phyloP scores from a whole-genome alignment of 2,113 vertebrate genomes.

The Clarias gariepinus region DNA sequence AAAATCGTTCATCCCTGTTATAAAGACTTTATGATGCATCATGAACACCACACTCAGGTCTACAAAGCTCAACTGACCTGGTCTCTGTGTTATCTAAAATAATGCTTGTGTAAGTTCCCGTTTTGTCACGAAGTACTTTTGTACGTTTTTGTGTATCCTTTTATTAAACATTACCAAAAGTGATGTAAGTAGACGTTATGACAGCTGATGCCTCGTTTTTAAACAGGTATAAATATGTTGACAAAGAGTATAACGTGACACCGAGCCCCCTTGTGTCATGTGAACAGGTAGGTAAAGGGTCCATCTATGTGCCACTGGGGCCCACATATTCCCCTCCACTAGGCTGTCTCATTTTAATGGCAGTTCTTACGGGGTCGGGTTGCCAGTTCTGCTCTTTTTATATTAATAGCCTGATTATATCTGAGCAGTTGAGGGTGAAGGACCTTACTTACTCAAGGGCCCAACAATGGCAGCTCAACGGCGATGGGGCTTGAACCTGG shows the following conservation, averaged over 20 bases:
- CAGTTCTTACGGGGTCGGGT: too few species aligned
- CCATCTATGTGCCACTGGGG: too few species aligned
- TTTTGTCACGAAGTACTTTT: neutral
- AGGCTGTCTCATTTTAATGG: too few species aligned
- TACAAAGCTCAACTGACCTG: neutral
- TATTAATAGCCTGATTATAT: too few species aligned
- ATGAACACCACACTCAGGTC: neutral
- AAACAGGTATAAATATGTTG: neutral
- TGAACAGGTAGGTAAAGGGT: neutral
- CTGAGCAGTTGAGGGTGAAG: too few species aligned
- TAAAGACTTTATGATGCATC: neutral
- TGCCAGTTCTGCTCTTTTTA: too few species aligned
- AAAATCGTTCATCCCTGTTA: neutral
- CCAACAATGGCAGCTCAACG: too few species aligned
- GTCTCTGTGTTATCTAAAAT: neutral
- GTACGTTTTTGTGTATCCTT: neutral
- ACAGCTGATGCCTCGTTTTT: neutral
- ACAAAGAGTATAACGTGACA: neutral
- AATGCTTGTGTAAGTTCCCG: neutral
- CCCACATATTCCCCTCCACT: too few species aligned
- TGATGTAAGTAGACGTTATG: neutral
- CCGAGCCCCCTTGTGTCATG: neutral
- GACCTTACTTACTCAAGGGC: too few species aligned
- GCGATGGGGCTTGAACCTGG: too few species aligned
- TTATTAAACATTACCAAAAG: neutral